phyloP scores from a whole-genome alignment of 2,888 invertebrate species.

The Noctua fimbriata region DNA sequence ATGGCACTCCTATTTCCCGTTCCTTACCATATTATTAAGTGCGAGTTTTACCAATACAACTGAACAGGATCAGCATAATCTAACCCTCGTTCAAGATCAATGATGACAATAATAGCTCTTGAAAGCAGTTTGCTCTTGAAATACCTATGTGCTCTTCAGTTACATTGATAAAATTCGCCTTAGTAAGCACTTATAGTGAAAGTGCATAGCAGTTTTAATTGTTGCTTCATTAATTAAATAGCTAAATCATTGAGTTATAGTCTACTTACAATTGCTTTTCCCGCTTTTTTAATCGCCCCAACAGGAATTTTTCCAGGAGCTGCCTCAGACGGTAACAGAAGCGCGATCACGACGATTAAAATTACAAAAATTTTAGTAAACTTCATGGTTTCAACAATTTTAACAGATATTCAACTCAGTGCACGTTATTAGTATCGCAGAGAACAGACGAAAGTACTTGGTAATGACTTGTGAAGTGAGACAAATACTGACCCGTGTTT shows the following conservation, averaged over 20 bases:
- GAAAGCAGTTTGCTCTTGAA: neutral
- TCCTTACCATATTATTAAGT: neutral
- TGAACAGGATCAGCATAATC: neutral
- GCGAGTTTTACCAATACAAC: neutral
- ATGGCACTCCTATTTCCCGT: neutral
- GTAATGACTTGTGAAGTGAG: conserved; percentile 29
- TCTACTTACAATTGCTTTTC: conserved; percentile 31
- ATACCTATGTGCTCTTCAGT: neutral
- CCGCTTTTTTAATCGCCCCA: conserved; percentile 29
- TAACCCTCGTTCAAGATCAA: neutral
- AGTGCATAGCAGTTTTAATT: neutral
- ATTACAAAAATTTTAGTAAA: conserved; percentile 55
- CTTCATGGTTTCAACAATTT: conserved; percentile 61
- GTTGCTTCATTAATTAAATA: neutral
- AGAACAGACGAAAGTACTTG: conserved; percentile 9
- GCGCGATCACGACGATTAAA: conserved; percentile 51
- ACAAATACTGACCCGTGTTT: conserved; percentile 44
- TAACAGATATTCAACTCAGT: neutral
- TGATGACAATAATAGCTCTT: neutral
- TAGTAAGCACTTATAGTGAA: neutral
- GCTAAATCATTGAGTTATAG: too few relatives aligned
- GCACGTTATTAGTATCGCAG: conserved; percentile 1
- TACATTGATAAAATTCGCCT: neutral
- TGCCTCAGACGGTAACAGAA: conserved; percentile 61
- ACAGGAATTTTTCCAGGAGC: conserved; percentile 75